Percentiles rank a stretch among this genome's conserved stretches.
Conservation (phyloP, 2,797 vertebrate genomes). For the Lagocephalus sceleratus region DNA sequence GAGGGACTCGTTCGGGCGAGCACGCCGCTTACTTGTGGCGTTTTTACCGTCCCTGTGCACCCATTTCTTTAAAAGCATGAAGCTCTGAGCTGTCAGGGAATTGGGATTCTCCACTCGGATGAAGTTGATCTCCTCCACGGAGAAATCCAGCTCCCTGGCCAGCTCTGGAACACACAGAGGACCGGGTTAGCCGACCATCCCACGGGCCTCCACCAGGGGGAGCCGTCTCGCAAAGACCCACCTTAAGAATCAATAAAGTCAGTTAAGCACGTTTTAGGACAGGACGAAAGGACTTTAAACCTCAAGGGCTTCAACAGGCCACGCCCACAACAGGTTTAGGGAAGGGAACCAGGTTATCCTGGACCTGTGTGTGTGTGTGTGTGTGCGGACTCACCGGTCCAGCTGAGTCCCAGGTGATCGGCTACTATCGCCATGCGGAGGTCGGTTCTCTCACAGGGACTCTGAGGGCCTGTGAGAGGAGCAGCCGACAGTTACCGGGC, state of each 20-base stretch:
- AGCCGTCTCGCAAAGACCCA: slow-evolving; percentile 2
- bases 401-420: slow-evolving; percentile 98
- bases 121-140: slow-evolving; percentile 98
- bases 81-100: slow-evolving; percentile 97
- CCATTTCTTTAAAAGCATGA: slow-evolving; percentile 99
- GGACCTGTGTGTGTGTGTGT: neutral
- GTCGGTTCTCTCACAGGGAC: slow-evolving; percentile 98
- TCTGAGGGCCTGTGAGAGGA: slow-evolving; percentile 89
- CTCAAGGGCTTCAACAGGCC: no score
- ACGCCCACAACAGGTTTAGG: no score
- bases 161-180: slow-evolving; percentile 81
- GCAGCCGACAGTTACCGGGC: slow-evolving; percentile 31
- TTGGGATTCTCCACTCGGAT: slow-evolving; percentile 98
- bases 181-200: neutral
- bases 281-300: no score
- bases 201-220: neutral
- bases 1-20: neutral
- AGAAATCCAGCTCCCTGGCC: slow-evolving; percentile 98
- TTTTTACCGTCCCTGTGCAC: slow-evolving; percentile 97
- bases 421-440: slow-evolving; percentile 99
- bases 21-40: slow-evolving; percentile 91
- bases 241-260: no score
- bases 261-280: no score
- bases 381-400: slow-evolving; percentile 87
- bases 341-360: no score